Evolutionary conservation across 92 coral and sea anemone species (phyloP).

Genomic region (Epizoanthus ramosus): DNA sequence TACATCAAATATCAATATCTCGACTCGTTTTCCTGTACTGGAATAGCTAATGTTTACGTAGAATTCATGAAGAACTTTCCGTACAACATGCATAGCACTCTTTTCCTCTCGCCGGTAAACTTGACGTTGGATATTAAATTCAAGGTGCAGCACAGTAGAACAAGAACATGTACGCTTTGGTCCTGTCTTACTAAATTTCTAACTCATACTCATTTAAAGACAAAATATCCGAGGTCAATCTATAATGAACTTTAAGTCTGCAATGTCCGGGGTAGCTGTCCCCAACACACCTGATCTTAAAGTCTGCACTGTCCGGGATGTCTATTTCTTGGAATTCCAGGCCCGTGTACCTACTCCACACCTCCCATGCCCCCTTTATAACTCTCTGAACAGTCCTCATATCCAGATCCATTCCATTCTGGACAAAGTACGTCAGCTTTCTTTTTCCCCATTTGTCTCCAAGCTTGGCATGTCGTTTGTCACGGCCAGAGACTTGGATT

Average conservation of each 20-base stretch:
- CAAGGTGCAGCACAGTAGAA: no score
- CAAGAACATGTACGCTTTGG: no score
- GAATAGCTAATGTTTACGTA: no score
- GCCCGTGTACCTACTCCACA: not conserved
- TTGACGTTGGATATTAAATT: no score
- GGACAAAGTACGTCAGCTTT: not conserved
- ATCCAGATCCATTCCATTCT: conserved; percentile 24
- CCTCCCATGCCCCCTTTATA: conserved; percentile 11
- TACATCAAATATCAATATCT: not conserved
- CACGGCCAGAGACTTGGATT: no score
- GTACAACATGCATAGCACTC: no score
- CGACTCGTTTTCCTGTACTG: not conserved
- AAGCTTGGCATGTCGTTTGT: not conserved
- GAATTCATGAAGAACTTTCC: no score
- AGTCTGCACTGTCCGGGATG: not conserved
- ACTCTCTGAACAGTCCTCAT: not conserved
- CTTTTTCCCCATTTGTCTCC: conserved; percentile 9
- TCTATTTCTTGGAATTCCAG: not conserved
- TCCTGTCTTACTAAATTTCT: no score
- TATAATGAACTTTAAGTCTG: not conserved
- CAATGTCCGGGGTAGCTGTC: not conserved
- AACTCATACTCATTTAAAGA: no score
- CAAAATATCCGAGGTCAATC: no score
- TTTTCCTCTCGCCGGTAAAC: no score
- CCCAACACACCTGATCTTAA: conserved; percentile 10